Base-by-base conservation (phyloP, 2,888 invertebrate genomes). In the Nectonema munidae region DNA sequence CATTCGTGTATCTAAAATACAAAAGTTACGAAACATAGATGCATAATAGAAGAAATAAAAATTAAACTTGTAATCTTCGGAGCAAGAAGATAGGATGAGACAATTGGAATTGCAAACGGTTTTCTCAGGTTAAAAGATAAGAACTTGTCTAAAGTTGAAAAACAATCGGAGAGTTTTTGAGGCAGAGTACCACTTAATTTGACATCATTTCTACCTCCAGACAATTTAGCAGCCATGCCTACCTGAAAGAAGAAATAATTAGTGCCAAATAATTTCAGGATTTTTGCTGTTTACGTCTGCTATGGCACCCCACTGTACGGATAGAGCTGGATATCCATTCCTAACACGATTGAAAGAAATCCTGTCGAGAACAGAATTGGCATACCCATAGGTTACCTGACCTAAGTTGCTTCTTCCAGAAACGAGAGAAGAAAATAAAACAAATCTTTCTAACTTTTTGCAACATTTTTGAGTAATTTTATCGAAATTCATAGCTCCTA, bases 251-350 rank as follows among this genome's bases (percentile, higher is more conserved):
- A n/a, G n/a, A n/a, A n/a, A n/a, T n/a, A n/a, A n/a, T n/a, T n/a
- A n/a, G n/a, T n/a, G n/a, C n/a, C n/a, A n/a, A n/a, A n/a, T n/a
- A n/a, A n/a, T n/a, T n/a, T n/a, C n/a, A n/a, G n/a, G n/a, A n/a
- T n/a, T n/a, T n/a, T n/a, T n/a, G n/a, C n/a, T n/a, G n/a, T n/a
- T n/a, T n/a, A 83, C 83, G 54, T 95, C 89, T 41, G 83, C 89
- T 49, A 95, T 74, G 42, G 86, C 89, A 46, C 95, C 95, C 89
- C 89, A 95, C 57, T 95, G 89, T 48, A 95, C 74, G 29, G 86
- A 79, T 34, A 49, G 49, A 39, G 64, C 86, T 19, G 81, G 79
- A 46, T n/a, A 63, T 33, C 79, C 77, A 49, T 67, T 69, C 29
- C 62, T 64, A 56, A 69, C 71, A 40, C 81, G 66, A 42, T 64